These are phyloP conservation scores for Haemorhous mexicanus DNA, from an alignment of 2,113 vertebrate species.

Conservation along the genomic window DNA sequence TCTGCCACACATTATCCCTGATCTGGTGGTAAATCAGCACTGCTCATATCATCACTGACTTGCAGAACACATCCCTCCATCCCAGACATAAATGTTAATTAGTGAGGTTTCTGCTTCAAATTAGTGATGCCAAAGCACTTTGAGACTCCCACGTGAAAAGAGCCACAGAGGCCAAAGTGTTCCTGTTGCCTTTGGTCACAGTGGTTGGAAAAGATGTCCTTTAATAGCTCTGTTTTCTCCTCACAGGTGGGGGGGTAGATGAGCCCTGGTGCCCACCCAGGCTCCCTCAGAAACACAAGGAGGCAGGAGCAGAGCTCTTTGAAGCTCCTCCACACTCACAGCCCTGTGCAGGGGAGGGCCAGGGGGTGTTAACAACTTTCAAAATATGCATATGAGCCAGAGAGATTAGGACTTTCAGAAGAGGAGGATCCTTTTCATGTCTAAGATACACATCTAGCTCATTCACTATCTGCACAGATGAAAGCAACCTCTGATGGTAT, in stretches of 20 bases:
- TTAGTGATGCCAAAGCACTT: background rate
- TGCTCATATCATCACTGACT: background rate
- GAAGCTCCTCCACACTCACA: background rate
- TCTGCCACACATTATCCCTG: background rate
- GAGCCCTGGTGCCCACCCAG: background rate
- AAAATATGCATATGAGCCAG: background rate
- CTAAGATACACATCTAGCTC: slow-evolving; percentile 15
- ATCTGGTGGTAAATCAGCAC: background rate
- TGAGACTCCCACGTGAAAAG: background rate
- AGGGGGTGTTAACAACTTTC: background rate
- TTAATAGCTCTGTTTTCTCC: background rate
- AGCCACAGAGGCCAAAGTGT: slow-evolving; percentile 1
- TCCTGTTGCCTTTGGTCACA: background rate
- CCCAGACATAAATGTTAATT: slow-evolving; percentile 22
- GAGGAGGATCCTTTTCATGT: slow-evolving; percentile 14
- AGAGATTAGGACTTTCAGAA: background rate
- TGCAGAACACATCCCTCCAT: background rate
- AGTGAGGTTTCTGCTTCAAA: slow-evolving; percentile 33
- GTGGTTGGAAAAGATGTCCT: background rate
- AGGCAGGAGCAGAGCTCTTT: background rate
- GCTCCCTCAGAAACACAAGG: background rate
- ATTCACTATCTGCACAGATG: slow-evolving; percentile 26
- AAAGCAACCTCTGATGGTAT: slow-evolving; percentile 40
- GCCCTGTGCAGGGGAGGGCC: background rate
- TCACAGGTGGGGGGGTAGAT: background rate